Base-by-base conservation (phyloP, 53 echinoderm and acorn worm genomes). In the Hippasteria phrygiana region DNA sequence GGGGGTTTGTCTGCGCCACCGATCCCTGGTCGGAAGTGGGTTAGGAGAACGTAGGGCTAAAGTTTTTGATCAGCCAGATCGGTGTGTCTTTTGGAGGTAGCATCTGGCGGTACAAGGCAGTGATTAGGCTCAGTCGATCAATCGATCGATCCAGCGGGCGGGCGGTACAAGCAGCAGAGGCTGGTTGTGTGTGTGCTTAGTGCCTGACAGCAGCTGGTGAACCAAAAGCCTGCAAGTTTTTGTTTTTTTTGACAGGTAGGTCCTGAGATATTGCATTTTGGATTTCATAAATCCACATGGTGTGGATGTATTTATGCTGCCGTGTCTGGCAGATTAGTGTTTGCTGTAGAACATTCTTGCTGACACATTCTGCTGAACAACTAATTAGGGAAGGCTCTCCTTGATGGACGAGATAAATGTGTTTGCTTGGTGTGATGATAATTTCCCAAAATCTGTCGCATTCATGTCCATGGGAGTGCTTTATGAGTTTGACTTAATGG, bases 231-330 rank as follows among this genome's bases (percentile, higher is more conserved):
- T 11, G 5, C 11, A 45, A 59, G 22, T 26, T 24, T 59, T 26
- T 20, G 46, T 59, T 59, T 26, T 9, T 2, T 59, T 59, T 82
- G 82, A 82, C 82, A 82, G 82, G 82, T 82, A 82, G 35, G 64
- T 10, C 36, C 14, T 66, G 33, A 33, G 17, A 66, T 35, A 33
- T 12, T 35, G 14, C 36, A 66, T 16, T 78, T 78, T 55, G 5
- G 3, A 48, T 33, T 76, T 36, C 22, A 76, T 75, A 33, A 33
- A 75, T 75, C 48, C 47, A 27, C 78, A 11, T 35, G 29, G 31
- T 82, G 82, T 28, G 43, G 45, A 82, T 43, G 43, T 62, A 82
- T 82, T 82, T 64, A 82, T 66, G 66, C 45, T 5, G 40, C 82
- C 36, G 3, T 16, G 46, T 11, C 64, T 43, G 46, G 38, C 39